Evolutionary conservation across 1,140 invertebrate species (phyloP), one percentile per base, ranked within the genome.

Genomic region (Metaphire vulgaris): DNA sequence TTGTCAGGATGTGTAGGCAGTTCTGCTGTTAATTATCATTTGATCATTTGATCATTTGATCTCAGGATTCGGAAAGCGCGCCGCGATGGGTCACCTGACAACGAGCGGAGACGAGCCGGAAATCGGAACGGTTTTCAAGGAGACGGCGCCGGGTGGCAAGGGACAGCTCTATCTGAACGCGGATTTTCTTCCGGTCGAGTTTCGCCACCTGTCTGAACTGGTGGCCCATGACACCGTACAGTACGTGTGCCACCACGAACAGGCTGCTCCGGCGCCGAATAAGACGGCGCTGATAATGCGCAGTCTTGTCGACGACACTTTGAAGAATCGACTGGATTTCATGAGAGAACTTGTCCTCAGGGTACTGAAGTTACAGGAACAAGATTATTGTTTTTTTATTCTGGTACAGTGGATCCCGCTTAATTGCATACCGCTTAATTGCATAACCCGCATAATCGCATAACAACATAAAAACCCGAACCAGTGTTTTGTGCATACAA

Each of bases 241-340:
- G 30, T 78, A 78, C 56, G 64, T 78, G 31, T 74, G 73, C 33
- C 64, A 41, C 28, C 69, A 31, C 56, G 74, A 74, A 15, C 30
- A 70, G 21, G 26, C 71, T 31, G 29, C 29, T 31, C 74, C 74
- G 6, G 65, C 77, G 16, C 73, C 77, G n/a, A 75, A 69, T 31
- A 69, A 72, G 26, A 71, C 77, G n/a, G 16, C 67, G 12, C 15
- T 33, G 33, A 74, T 75, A 6, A 75, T 78, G 77, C 33, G 77
- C 0, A 68, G 68, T 34, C 68, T 78, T 16, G 68, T 78, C 1
- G 74, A 78, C 71, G 74, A 75, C 68, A 28, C 66, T 31, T 68
- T 75, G 21, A 74, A 75, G 29, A 69, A 74, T 15, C 26, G 74
- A 28, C 31, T 29, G n/a, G 72, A 73, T 6, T 64, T 73, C 15